A percentile compares a stretch with the other conserved stretches of the same genome.
Conservation (phyloP, 2,113 vertebrate genomes). For the Cyanoramphus novaezelandiae region DNA sequence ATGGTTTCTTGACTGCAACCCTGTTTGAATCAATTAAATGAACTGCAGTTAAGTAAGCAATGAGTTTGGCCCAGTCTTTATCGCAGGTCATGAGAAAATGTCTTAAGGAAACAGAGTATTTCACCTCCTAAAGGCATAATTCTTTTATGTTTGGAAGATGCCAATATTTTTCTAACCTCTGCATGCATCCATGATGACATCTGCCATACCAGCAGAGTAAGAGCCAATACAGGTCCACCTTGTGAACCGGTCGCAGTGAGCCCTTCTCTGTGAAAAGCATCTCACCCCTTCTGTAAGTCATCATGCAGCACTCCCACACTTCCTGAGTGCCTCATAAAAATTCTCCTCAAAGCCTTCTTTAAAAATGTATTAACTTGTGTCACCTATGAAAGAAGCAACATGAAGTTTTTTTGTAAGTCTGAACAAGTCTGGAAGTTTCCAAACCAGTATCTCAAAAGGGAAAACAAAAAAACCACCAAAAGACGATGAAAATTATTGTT, state of each 20-base stretch:
- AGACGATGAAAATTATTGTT: neutral
- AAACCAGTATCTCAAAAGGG: neutral
- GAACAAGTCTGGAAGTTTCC: neutral
- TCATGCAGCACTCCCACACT: neutral
- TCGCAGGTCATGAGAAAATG: slow-evolving; percentile 43
- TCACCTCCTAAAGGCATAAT: slow-evolving; percentile 16
- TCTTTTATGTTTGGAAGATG: slow-evolving; percentile 18
- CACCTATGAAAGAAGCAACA: neutral
- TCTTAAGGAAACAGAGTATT: slow-evolving; percentile 22
- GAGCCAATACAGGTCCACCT: neutral
- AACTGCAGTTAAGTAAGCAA: neutral
- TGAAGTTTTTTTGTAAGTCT: neutral
- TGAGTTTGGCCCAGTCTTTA: neutral
- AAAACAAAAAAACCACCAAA: neutral
- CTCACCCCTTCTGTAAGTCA: neutral
- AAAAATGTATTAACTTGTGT: neutral
- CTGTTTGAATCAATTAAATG: slow-evolving; percentile 22
- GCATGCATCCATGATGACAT: neutral
- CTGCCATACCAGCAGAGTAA: neutral
- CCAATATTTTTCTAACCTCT: slow-evolving; percentile 39
- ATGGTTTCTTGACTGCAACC: neutral
- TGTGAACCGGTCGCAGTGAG: neutral
- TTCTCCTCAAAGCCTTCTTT: neutral
- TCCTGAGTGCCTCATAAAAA: slow-evolving; percentile 1
- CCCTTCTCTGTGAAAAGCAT: neutral